Evolutionary conservation across 2,797 vertebrate species (phyloP).

Genomic region (Neomorphus geoffroyi): DNA sequence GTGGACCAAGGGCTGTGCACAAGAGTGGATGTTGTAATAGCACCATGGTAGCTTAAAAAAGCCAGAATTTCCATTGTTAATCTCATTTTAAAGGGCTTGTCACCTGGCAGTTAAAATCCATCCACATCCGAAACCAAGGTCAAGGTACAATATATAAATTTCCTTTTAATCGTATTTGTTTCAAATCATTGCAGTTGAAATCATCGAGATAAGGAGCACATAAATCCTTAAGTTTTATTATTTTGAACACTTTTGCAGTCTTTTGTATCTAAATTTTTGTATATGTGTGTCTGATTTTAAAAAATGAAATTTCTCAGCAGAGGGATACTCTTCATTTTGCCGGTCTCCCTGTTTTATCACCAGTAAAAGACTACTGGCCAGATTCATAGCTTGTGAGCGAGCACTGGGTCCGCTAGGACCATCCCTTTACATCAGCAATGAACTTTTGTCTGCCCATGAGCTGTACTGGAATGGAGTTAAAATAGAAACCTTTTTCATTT

Average conservation of each 20-base stretch:
- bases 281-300: not conserved
- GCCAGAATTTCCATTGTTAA: conserved; percentile 20
- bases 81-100: not conserved
- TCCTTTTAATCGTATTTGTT: not conserved
- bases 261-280: not conserved
- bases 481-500: not conserved
- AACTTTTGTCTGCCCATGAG: not conserved
- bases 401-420: not conserved
- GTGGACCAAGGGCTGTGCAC: conserved; percentile 5
- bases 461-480: not conserved
- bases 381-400: not conserved
- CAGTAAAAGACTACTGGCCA: not conserved
- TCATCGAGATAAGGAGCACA: not conserved
- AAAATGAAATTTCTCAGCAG: conserved; percentile 1
- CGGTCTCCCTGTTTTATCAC: not conserved
- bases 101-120: not conserved
- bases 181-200: not conserved
- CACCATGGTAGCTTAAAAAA: not conserved
- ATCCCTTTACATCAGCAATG: not conserved
- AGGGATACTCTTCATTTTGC: not conserved
- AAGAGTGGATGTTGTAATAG: not conserved
- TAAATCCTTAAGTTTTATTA: conserved; percentile 8
- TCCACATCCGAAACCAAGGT: conserved; percentile 35
- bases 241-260: not conserved
- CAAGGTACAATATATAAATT: conserved; percentile 24